A percentile compares a stretch with the other conserved stretches of the same genome.
These are phyloP conservation scores for Pseudomyrmex sp. DNA, from an alignment of 1,140 invertebrate genomes.

Conservation along the genomic window DNA sequence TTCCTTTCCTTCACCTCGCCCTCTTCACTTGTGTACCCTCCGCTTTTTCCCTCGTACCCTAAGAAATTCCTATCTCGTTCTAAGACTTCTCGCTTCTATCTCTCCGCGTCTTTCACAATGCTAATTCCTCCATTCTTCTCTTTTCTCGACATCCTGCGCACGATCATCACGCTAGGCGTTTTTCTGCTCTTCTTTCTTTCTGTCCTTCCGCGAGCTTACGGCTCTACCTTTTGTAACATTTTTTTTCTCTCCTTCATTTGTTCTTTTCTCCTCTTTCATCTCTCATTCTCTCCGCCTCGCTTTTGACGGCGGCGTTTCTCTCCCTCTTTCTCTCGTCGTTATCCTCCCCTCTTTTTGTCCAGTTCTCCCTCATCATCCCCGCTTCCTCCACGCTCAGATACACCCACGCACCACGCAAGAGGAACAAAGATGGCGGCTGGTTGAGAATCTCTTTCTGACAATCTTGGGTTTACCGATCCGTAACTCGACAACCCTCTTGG, in stretches of 20 bases:
- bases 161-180: conserved; percentile 26
- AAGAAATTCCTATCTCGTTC: conserved; percentile 22
- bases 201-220: conserved; percentile 34
- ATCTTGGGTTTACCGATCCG: conserved; percentile 82
- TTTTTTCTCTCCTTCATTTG: conserved; percentile 4
- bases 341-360: conserved; percentile 46
- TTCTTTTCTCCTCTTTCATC: conserved; percentile 36
- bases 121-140: conserved; percentile 29
- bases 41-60: not conserved
- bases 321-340: not conserved
- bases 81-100: conserved; percentile 24
- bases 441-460: conserved; percentile 84
- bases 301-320: not conserved
- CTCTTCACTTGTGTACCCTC: conserved; percentile 24
- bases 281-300: not conserved
- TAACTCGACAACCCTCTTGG: conserved; percentile 71
- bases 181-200: conserved; percentile 44
- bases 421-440: conserved; percentile 83
- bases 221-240: conserved; percentile 12
- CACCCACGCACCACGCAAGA: conserved; percentile 80
- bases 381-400: conserved; percentile 77
- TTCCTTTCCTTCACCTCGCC: conserved; percentile 49
- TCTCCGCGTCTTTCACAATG: conserved; percentile 32
- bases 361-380: conserved; percentile 67
- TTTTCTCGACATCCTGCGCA: conserved; percentile 29